Conservation (phyloP, 2,797 vertebrate species). For the Gadopsis bispinosus region DNA sequence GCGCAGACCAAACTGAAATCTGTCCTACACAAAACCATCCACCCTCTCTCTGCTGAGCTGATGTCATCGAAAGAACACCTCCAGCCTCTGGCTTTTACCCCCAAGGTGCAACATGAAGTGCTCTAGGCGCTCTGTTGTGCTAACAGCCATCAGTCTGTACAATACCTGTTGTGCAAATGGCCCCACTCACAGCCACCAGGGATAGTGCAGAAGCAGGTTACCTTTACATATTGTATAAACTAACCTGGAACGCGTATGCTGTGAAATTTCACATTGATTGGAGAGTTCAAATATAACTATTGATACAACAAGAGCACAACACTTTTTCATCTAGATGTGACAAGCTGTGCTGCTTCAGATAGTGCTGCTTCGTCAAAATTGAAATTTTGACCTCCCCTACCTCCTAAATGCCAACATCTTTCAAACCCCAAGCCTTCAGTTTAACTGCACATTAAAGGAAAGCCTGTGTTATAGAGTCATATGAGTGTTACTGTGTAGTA, state of each 20-base stretch:
- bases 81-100: slow-evolving; percentile 66
- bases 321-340: background rate
- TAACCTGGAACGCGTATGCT: background rate
- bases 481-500: slow-evolving; percentile 1
- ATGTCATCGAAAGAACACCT: slow-evolving; percentile 52
- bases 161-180: slow-evolving; percentile 28
- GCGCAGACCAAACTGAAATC: slow-evolving; percentile 46
- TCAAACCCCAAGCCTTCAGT: too few species aligned
- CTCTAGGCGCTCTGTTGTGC: slow-evolving; percentile 56
- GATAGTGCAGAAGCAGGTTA: slow-evolving; percentile 3
- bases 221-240: slow-evolving; percentile 8
- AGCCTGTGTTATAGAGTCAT: background rate
- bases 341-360: background rate
- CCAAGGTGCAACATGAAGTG: slow-evolving; percentile 63
- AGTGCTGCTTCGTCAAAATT: background rate
- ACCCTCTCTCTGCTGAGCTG: slow-evolving; percentile 30
- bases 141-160: slow-evolving; percentile 30
- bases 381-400: too few species aligned
- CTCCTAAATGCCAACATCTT: too few species aligned
- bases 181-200: slow-evolving; percentile 1
- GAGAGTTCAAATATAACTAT: background rate
- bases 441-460: too few species aligned
- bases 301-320: background rate
- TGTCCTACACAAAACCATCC: slow-evolving; percentile 55
- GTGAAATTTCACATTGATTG: background rate